Base-by-base conservation (phyloP, 2,888 invertebrate species). In the Alsophila aescularia region DNA sequence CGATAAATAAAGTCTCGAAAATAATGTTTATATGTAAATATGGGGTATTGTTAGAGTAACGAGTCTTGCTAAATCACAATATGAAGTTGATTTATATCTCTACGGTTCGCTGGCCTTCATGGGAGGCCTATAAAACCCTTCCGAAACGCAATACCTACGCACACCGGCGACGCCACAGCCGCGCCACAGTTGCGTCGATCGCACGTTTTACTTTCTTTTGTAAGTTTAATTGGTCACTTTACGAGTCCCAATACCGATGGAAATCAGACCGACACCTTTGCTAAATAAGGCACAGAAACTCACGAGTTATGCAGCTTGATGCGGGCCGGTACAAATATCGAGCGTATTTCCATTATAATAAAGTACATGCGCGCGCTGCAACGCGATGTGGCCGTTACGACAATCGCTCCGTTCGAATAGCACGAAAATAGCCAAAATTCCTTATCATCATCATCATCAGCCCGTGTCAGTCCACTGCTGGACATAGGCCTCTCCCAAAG, bases 21-120 rank as follows among this genome's bases (percentile, higher is more conserved):
- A 89, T 86, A 87, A 71, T 73, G 70, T 90, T 89, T 87, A 89
- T 90, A 92, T 90, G 91, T 93, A 93, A 93, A 89, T 93, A 93
- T 67, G 78, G 84, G 77, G 87, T 87, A 93, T 93, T 90, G 93
- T 93, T 92, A 91, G 90, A 88, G 90, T 93, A 93, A 93, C 93
- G 92, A 92, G 88, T 92, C 93, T 93, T 93, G 93, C 93, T 89
- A 89, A 93, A 93, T 92, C 90, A 89, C 90, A 89, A 88, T 90
- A 89, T 87, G 88, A 87, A 82, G 82, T 86, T 91, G 90, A 91
- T 91, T 91, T 91, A 91, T 90, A 91, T 90, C 90, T 89, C 78
- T 81, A 85, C 89, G 90, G 81, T 90, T 81, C 82, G 89, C 77
- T 87, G 86, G 75, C 78, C 88, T 77, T 80, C 89, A 85, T 87